Evolutionary conservation across 1,140 invertebrate species (phyloP).

Genomic region (Micrasema minimum): DNA sequence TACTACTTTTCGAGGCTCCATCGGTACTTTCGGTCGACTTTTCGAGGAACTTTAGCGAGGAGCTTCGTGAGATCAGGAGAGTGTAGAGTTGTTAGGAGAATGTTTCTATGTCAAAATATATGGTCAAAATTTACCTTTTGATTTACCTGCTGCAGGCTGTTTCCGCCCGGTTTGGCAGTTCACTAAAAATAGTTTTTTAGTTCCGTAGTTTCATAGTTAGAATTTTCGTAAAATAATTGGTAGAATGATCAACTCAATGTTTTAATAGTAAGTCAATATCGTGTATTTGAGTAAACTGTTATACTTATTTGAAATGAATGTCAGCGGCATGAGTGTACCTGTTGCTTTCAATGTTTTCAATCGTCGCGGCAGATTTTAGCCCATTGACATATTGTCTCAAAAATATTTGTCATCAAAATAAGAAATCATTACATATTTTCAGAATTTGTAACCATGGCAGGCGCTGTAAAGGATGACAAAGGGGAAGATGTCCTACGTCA

Average conservation of each 20-base stretch:
- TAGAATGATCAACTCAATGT: slow-evolving; percentile 7
- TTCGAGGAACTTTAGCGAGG: too few species aligned
- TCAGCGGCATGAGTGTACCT: slow-evolving; percentile 31
- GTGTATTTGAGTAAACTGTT: neutral
- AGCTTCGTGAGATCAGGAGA: too few species aligned
- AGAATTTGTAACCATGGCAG: slow-evolving; percentile 52
- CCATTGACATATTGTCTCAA: slow-evolving; percentile 24
- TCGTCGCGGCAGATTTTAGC: slow-evolving; percentile 6
- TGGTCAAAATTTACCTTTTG: slow-evolving; percentile 42
- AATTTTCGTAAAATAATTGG: neutral
- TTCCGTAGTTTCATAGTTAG: slow-evolving; percentile 14
- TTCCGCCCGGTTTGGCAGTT: slow-evolving; percentile 46
- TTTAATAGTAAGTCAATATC: slow-evolving; percentile 28
- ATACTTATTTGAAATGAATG: neutral
- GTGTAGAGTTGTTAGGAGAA: too few species aligned
- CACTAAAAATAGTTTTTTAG: slow-evolving; percentile 7
- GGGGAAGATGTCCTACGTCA: slow-evolving; percentile 68
- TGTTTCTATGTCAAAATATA: too few species aligned
- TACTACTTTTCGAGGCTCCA: too few species aligned
- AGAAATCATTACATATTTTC: too few species aligned
- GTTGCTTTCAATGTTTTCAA: slow-evolving; percentile 28
- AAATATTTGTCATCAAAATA: neutral
- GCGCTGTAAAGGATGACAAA: slow-evolving; percentile 64
- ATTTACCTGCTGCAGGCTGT: slow-evolving; percentile 30
- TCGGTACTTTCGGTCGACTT: too few species aligned